phyloP scores from a whole-genome alignment of 2,888 invertebrate species.

The Agonopterix arenella region DNA sequence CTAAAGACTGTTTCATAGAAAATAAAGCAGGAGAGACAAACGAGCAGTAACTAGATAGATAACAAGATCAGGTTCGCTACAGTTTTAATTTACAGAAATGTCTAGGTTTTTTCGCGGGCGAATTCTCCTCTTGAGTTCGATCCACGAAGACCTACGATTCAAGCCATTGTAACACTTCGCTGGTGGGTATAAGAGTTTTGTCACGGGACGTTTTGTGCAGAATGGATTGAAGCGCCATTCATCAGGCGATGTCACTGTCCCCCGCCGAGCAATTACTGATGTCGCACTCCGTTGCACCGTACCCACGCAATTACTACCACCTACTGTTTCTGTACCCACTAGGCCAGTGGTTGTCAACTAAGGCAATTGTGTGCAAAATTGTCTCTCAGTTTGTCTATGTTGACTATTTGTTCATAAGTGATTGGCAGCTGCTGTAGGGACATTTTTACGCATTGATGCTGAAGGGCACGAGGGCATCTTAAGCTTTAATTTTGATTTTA shows the following conservation, averaged over 20 bases:
- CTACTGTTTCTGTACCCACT: constrained; percentile 20
- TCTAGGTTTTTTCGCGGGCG: constrained; percentile 48
- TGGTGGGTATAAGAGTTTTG: too few species aligned
- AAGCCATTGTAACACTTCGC: too few species aligned
- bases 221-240: constrained; percentile 41
- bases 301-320: constrained; percentile 30
- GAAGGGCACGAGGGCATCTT: too few species aligned
- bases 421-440: too few species aligned
- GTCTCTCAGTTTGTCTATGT: too few species aligned
- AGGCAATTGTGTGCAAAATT: too few species aligned
- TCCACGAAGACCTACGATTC: too few species aligned
- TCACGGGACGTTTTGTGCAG: too few species aligned
- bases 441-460: too few species aligned
- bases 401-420: too few species aligned
- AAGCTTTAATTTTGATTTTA: too few species aligned
- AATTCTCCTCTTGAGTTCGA: constrained; percentile 22
- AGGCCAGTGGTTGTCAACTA: not conserved
- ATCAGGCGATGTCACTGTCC: constrained; percentile 62
- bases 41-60: constrained; percentile 20
- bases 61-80: constrained; percentile 43
- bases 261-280: constrained; percentile 66
- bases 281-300: constrained; percentile 56
- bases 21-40: constrained; percentile 13
- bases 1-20: constrained; percentile 6
- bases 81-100: constrained; percentile 60